phyloP scores from a whole-genome alignment of 2,888 invertebrate species.

The Tortricodes alternella region DNA sequence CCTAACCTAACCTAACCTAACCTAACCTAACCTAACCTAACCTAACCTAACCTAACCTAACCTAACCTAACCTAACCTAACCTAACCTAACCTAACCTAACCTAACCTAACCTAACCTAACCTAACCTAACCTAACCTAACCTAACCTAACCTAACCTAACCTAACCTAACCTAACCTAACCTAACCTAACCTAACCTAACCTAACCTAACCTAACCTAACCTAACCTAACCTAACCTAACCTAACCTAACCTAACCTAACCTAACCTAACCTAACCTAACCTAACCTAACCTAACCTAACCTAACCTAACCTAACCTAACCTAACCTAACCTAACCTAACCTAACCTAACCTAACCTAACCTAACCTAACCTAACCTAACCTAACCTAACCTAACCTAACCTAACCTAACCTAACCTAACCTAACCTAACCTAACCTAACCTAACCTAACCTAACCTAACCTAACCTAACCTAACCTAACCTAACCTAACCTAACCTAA shows the following conservation, averaged over 20 bases:
- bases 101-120: conserved; percentile 37
- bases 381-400: conserved; percentile 22
- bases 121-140: conserved; percentile 37
- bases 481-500: conserved; percentile 31
- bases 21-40: conserved; percentile 40
- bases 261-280: conserved; percentile 32
- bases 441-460: conserved; percentile 30
- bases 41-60: conserved; percentile 39
- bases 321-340: conserved; percentile 35
- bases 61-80: conserved; percentile 36
- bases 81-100: conserved; percentile 34
- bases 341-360: conserved; percentile 29
- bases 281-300: conserved; percentile 32
- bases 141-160: conserved; percentile 35
- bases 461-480: conserved; percentile 27
- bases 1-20: conserved; percentile 22
- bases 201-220: conserved; percentile 36
- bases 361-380: conserved; percentile 29
- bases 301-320: conserved; percentile 35
- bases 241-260: conserved; percentile 31
- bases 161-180: conserved; percentile 34
- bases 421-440: conserved; percentile 34
- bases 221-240: conserved; percentile 34
- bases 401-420: conserved; percentile 33
- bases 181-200: conserved; percentile 33